These are phyloP conservation scores for Herpetotheres cachinnans DNA, from an alignment of 2,113 vertebrate species.

Conservation along the genomic window DNA sequence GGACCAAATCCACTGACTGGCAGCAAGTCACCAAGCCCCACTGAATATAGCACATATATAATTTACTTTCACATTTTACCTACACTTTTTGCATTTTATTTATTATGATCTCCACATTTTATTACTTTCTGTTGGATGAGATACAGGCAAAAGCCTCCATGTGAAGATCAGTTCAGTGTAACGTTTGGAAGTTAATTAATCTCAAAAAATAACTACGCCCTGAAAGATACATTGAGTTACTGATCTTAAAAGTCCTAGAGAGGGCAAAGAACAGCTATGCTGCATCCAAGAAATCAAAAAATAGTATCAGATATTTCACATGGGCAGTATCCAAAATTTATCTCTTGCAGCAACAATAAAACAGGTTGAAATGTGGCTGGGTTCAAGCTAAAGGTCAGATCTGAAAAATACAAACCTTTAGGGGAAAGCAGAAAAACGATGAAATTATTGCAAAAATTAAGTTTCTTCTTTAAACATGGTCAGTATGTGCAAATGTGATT, in stretches of 20 bases:
- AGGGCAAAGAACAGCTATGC: neutral
- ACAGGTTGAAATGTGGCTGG: neutral
- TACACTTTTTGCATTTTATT: neutral
- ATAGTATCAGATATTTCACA: neutral
- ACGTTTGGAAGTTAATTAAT: neutral
- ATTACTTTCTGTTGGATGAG: neutral
- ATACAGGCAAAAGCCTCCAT: neutral
- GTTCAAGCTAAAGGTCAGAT: neutral
- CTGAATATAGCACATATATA: neutral
- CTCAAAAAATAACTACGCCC: neutral
- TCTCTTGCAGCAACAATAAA: conserved; percentile 5
- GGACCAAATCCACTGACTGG: neutral
- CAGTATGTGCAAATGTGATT: neutral
- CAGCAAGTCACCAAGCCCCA: neutral
- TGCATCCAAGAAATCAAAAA: neutral
- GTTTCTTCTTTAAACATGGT: neutral
- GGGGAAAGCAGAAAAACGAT: neutral
- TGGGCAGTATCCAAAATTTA: neutral
- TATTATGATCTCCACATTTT: neutral
- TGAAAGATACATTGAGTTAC: neutral
- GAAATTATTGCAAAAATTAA: neutral
- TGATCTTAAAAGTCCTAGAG: neutral
- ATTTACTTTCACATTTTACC: neutral
- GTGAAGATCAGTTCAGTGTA: neutral
- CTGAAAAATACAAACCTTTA: neutral